Conservation (phyloP, 2,888 invertebrate genomes). For the Pollenia amentaria region DNA sequence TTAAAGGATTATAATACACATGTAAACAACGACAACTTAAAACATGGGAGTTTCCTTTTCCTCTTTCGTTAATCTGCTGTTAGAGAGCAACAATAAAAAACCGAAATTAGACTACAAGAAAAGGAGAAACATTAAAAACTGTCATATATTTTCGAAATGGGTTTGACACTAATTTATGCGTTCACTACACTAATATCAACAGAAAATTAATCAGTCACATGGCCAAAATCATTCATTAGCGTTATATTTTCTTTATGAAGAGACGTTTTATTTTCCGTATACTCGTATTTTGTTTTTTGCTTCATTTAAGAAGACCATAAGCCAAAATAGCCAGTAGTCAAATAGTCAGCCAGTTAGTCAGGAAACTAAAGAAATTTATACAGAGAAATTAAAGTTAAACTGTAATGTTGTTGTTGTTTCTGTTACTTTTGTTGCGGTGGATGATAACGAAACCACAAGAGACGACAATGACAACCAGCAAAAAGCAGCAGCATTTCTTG, state of each 20-base stretch:
- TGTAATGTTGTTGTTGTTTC: conserved; percentile 43
- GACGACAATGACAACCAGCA: conserved; percentile 76
- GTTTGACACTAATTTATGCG: conserved; percentile 74
- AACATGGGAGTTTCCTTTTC: conserved; percentile 51
- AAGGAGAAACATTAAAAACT: conserved; percentile 62
- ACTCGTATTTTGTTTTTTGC: neutral
- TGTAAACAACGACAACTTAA: neutral
- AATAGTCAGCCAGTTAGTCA: conserved; percentile 27
- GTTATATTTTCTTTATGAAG: conserved; percentile 34
- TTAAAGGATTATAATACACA: neutral
- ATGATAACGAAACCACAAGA: conserved; percentile 77
- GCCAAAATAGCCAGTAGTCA: conserved; percentile 58
- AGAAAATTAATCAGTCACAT: conserved; percentile 74
- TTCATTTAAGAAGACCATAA: conserved; percentile 46
- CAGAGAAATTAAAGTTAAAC: conserved; percentile 39
- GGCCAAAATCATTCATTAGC: conserved; percentile 72
- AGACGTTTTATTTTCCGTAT: conserved; percentile 11
- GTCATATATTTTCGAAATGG: conserved; percentile 70
- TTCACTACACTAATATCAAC: conserved; percentile 68
- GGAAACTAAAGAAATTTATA: conserved; percentile 24
- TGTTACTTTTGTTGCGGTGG: conserved; percentile 41
- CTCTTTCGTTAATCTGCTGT: conserved; percentile 19
- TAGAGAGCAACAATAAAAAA: conserved; percentile 4
- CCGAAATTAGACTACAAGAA: conserved; percentile 4
- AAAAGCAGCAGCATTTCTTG: conserved; percentile 71